Evolutionary conservation across 2,888 invertebrate genomes (phyloP), one percentile per base, ranked within the genome.

Genomic region (Leptopterna dolabrata): DNA sequence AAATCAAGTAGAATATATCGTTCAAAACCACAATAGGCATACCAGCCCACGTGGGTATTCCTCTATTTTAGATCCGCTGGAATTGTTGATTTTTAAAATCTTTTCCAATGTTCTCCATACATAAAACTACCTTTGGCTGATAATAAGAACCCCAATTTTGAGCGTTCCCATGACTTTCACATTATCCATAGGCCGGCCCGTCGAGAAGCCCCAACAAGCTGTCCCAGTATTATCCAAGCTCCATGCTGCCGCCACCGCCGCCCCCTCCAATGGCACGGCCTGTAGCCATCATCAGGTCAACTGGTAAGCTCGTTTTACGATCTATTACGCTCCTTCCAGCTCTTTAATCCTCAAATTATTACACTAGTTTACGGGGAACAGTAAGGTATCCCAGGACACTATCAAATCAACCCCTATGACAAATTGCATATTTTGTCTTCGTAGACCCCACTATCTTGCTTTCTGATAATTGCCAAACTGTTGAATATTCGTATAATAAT

Each of bases 251-350:
- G 7, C 98, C 98, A 36, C 97, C 98, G 9, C 98, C 98, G 2
- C 94, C 98, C 45, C 98, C 98, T 9, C 98, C 98, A 24, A 97
- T 98, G 97, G 98, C 98, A 2, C 94, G 98, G 89, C 98, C 98
- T 0, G 98, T 98, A 41, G 98, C 98, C 89, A 98, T 99, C 91
- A 97, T 98, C 91, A 94, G 98, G 90, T 98, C 98, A 87, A 97
- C 97, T 90, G 96, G 95, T 93, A 93, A 92, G 90, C 90, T 24
- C 6, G 36, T 41, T 71, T 24, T 36, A 0, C n/a, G 6, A 6
- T n/a, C n/a, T n/a, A 51, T n/a, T 16, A 51, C 51, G 6, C 51
- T n/a, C n/a, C 51, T 45, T 16, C 51, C n/a, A 51, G 14, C 51
- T 51, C 51, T 51, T 51, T n/a, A 16, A 16, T 47, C n/a, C 51